Evolutionary conservation across 2,888 invertebrate genomes (phyloP).

Genomic region (Dioctria linearis): DNA sequence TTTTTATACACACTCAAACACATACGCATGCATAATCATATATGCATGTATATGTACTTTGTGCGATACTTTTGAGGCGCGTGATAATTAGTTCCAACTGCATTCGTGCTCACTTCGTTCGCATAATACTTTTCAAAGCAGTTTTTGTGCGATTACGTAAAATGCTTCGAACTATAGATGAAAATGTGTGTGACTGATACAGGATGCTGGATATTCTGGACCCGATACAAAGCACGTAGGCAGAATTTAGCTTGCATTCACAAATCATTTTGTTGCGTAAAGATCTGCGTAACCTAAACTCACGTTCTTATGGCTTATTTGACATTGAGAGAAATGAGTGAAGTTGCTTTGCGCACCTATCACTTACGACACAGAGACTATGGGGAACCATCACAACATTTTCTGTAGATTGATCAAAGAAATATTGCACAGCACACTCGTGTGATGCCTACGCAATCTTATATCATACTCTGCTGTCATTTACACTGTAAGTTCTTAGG

Average conservation of each 20-base stretch:
- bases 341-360: background rate
- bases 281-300: constrained; percentile 5
- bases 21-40: background rate
- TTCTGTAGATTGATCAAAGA: constrained; percentile 28
- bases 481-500: background rate
- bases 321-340: background rate
- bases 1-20: background rate
- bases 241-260: constrained; percentile 33
- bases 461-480: background rate
- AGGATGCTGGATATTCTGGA: constrained; percentile 37
- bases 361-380: background rate
- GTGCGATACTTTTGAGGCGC: constrained; percentile 48
- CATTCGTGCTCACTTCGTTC: constrained; percentile 44
- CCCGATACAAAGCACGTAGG: constrained; percentile 43
- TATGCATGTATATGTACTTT: background rate
- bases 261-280: constrained; percentile 28
- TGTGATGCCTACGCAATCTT: constrained; percentile 22
- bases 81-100: constrained; percentile 57
- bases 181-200: background rate
- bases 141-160: constrained; percentile 51
- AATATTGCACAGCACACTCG: constrained; percentile 19
- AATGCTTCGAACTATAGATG: background rate
- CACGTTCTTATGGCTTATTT: constrained; percentile 2
- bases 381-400: background rate
- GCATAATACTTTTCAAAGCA: constrained; percentile 18